phyloP scores from a whole-genome alignment of 1,140 invertebrate species.

The Euglossa dilemma region DNA sequence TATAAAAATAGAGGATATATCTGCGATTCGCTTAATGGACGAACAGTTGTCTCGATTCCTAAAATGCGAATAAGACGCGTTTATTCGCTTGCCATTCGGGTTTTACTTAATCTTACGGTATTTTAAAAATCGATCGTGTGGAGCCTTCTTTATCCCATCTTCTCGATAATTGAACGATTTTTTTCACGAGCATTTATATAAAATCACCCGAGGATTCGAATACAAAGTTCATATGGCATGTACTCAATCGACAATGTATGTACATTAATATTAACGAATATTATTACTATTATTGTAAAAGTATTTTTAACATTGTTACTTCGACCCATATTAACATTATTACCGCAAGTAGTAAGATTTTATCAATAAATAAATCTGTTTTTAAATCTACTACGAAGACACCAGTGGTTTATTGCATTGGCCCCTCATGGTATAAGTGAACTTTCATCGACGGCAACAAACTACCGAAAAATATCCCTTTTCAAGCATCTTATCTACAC shows the following conservation, averaged over 20 bases:
- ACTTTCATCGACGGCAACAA: slow-evolving; percentile 38
- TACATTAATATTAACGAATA: slow-evolving; percentile 30
- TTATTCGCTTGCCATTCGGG: neutral
- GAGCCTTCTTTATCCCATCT: neutral
- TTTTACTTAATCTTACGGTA: slow-evolving; percentile 28
- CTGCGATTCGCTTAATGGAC: neutral
- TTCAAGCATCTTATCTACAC: slow-evolving; percentile 13
- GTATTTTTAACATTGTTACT: slow-evolving; percentile 62
- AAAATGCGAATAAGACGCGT: neutral
- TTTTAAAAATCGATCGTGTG: neutral
- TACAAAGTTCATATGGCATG: neutral
- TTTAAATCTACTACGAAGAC: slow-evolving; percentile 61
- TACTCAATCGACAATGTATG: slow-evolving; percentile 20
- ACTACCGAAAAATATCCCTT: slow-evolving; percentile 36
- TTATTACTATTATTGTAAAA: slow-evolving; percentile 49
- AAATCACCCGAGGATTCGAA: neutral
- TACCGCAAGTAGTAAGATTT: slow-evolving; percentile 53
- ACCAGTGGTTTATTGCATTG: slow-evolving; percentile 45
- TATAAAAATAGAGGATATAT: slow-evolving; percentile 16
- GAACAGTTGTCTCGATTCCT: neutral
- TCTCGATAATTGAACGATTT: neutral
- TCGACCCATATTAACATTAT: slow-evolving; percentile 54
- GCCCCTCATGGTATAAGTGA: slow-evolving; percentile 28
- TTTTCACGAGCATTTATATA: neutral
- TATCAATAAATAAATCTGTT: slow-evolving; percentile 67